Evolutionary conservation across 2,113 vertebrate species (phyloP).

Genomic region (Crotalus helleri): DNA sequence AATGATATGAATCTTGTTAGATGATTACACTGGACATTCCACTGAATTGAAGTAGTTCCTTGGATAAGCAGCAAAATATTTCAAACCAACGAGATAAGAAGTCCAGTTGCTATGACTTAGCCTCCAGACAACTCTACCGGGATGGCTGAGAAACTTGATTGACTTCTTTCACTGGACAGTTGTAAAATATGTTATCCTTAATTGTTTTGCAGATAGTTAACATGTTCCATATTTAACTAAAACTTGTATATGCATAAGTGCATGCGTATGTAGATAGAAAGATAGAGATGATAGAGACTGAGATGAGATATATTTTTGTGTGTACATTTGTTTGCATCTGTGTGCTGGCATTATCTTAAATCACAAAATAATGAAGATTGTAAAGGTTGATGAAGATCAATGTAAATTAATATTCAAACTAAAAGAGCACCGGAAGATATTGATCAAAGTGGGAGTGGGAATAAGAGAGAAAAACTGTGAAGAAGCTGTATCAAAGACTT

Average conservation of each 20-base stretch:
- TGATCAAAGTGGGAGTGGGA: not conserved
- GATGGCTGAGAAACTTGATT: no score
- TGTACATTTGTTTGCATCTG: not conserved
- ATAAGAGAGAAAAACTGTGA: not conserved
- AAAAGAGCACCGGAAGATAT: not conserved
- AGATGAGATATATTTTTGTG: not conserved
- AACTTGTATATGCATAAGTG: not conserved
- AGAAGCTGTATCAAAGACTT: not conserved
- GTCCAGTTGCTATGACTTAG: not conserved
- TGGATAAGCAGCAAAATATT: not conserved
- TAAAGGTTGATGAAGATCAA: not conserved
- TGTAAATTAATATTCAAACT: not conserved
- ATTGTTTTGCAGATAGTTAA: not conserved
- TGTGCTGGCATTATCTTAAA: not conserved
- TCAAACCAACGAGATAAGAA: not conserved
- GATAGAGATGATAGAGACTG: not conserved
- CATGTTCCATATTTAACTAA: not conserved
- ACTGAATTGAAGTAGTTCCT: not conserved
- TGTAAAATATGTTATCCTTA: not conserved
- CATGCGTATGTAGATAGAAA: not conserved
- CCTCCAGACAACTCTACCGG: no score
- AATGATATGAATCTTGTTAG: constrained; percentile 23
- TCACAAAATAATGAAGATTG: not conserved
- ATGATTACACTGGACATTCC: not conserved
- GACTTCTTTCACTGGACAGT: not conserved